Conservation (phyloP, 2,797 vertebrate species). For the Enteromius argenteus region DNA sequence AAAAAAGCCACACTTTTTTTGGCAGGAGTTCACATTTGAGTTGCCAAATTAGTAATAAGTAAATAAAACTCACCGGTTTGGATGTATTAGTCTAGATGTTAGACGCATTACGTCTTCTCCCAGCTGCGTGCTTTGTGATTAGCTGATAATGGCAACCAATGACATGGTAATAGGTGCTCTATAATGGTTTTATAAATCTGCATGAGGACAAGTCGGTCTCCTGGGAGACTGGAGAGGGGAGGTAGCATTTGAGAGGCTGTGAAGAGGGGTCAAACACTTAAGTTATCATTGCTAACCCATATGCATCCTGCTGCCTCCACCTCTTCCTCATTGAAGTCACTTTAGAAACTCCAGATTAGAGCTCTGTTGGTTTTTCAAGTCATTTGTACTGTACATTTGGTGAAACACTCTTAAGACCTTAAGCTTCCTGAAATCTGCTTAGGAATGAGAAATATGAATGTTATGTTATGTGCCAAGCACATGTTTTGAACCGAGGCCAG, state of each 20-base stretch:
- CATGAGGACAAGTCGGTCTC: slow-evolving; percentile 28
- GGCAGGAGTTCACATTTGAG: slow-evolving; percentile 16
- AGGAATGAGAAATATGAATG: not conserved
- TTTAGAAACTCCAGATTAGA: not conserved
- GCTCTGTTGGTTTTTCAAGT: not conserved
- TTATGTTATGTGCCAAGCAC: not conserved
- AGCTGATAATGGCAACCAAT: slow-evolving; percentile 52
- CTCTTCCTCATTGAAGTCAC: not conserved
- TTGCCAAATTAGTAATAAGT: slow-evolving; percentile 24
- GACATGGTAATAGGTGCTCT: slow-evolving; percentile 50
- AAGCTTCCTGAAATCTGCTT: slow-evolving; percentile 18
- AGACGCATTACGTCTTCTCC: slow-evolving; percentile 16
- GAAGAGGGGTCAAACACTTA: slow-evolving; percentile 21
- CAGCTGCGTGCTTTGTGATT: slow-evolving; percentile 36
- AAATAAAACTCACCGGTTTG: slow-evolving; percentile 16
- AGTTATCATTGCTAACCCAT: slow-evolving; percentile 2
- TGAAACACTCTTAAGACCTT: not conserved
- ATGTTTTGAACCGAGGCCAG: not conserved
- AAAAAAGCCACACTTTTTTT: slow-evolving; percentile 64
- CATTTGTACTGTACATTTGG: not conserved
- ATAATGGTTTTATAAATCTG: slow-evolving; percentile 49
- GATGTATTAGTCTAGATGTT: slow-evolving; percentile 30
- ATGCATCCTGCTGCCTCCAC: not conserved
- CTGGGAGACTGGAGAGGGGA: slow-evolving; percentile 23
- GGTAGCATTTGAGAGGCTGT: slow-evolving; percentile 2